phyloP scores from a whole-genome alignment of 2,113 vertebrate species.

The Uria aalge region DNA sequence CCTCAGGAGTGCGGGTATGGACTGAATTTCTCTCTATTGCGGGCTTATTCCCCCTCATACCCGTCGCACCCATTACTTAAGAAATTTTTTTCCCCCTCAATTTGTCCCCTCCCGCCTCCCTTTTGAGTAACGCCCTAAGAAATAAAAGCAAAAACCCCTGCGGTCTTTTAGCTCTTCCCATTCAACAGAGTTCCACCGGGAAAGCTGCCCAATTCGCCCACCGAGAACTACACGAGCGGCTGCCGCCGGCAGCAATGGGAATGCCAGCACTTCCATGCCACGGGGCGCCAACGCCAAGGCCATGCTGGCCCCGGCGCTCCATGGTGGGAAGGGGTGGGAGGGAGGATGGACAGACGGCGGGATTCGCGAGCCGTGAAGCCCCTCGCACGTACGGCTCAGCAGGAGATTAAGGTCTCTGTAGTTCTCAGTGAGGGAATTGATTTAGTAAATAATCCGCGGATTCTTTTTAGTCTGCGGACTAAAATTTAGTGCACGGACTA shows the following conservation, averaged over 20 bases:
- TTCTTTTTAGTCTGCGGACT: conserved; percentile 85
- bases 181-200: conserved; percentile 64
- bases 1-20: conserved; percentile 77
- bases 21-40: conserved; percentile 64
- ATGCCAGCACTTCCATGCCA: conserved; percentile 66
- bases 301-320: conserved; percentile 21
- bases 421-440: conserved; percentile 81
- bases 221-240: conserved; percentile 74
- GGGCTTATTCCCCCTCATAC: conserved; percentile 73
- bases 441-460: conserved; percentile 83
- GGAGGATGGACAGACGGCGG: background rate
- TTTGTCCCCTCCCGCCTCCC: conserved; percentile 21
- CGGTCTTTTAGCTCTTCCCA: conserved; percentile 56
- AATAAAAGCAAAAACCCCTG: conserved; percentile 43
- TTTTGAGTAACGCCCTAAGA: conserved; percentile 61
- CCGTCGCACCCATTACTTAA: conserved; percentile 61
- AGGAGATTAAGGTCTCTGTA: conserved; percentile 62
- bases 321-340: conserved; percentile 59
- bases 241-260: background rate
- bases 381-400: background rate
- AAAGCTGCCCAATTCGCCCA: conserved; percentile 78
- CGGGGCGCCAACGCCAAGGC: background rate
- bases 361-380: conserved; percentile 55
- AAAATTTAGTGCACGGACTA: conserved; percentile 81
- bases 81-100: conserved; percentile 40